Percentiles rank a stretch among this genome's conserved stretches.
Conservation (phyloP, 1,140 invertebrate species). For the Onthophagus taurus region DNA sequence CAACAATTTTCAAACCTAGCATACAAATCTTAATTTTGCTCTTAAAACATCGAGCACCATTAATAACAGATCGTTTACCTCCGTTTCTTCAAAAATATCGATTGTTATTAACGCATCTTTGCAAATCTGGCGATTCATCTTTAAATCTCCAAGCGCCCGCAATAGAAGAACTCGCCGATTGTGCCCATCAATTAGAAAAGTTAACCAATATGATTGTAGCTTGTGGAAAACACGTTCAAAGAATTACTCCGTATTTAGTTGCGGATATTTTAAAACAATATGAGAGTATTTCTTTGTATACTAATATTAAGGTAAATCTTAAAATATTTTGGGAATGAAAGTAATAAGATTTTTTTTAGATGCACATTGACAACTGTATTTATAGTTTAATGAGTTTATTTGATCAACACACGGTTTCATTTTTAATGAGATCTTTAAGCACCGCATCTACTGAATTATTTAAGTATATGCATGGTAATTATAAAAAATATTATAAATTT, state of each 20-base stretch:
- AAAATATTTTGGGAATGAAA: constrained; percentile 2
- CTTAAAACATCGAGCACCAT: constrained; percentile 26
- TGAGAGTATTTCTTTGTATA: constrained; percentile 25
- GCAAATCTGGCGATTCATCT: constrained; percentile 21
- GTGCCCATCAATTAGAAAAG: constrained; percentile 29
- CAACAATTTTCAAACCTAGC: neutral
- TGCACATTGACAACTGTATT: constrained; percentile 31
- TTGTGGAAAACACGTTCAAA: constrained; percentile 26
- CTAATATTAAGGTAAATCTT: constrained; percentile 28
- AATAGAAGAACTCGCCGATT: constrained; percentile 23
- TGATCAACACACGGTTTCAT: constrained; percentile 31
- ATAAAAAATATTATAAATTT: constrained; percentile 35
- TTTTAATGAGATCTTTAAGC: constrained; percentile 26
- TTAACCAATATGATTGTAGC: constrained; percentile 26
- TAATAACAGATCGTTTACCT: constrained; percentile 30
- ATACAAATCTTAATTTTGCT: constrained; percentile 25
- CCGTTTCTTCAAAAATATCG: constrained; percentile 28
- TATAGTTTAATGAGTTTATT: constrained; percentile 28
- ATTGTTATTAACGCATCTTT: constrained; percentile 22
- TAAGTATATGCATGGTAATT: constrained; percentile 31
- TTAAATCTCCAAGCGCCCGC: constrained; percentile 8
- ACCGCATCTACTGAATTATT: constrained; percentile 33
- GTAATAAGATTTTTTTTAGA: constrained; percentile 25
- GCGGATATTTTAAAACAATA: constrained; percentile 31
- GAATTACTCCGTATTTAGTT: constrained; percentile 30